Base-by-base conservation (phyloP, 2,113 vertebrate genomes). In the Eurystomus gularis region DNA sequence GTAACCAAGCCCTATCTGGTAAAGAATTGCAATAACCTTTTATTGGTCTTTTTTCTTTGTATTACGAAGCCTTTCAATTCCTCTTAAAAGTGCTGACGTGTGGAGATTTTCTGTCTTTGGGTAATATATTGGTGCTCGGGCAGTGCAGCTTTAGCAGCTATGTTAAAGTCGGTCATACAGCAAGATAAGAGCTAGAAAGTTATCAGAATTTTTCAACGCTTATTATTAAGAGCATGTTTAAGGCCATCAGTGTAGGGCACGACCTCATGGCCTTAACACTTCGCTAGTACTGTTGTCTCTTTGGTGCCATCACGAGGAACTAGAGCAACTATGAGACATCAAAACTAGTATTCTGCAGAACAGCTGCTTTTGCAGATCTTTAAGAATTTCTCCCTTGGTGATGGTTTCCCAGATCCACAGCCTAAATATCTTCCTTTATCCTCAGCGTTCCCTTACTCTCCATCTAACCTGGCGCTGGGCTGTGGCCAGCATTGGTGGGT, bases 401-500 rank as follows among this genome's bases (percentile, higher is more conserved):
- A 25, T 65, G 14, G 44, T 46, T 93, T 55, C 7, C 21, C 39
- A 85, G 48, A 71, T 88, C 6, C 8, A 7, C 7, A 1, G 86
- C 24, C 51, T 61, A 80, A 88, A 73, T 58, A 46, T 16, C 4
- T 71, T 68, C 8, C 69, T 86, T 68, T 23, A 55, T 75, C 55
- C 80, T 29, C 35, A 96, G 0, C 51, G 66, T 31, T 66, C 31
- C 20, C 15, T 87, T 44, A 18, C 21, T 82, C 28, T 84, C 24
- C 6, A 2, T 88, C 26, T 77, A 82, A 52, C 80, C 49, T 37
- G n/a, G 40, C 51, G 39, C 39, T 72, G 65, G 33, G 20, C 42
- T 64, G 20, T 79, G 71, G 46, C 75, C 39, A 39, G 1, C 6
- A 3, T 0, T n/a, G 29, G 19, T 3, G 3, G 10, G 7, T 23